Conservation (phyloP, 2,113 vertebrate species). For the Protobothrops flavoviridis region DNA sequence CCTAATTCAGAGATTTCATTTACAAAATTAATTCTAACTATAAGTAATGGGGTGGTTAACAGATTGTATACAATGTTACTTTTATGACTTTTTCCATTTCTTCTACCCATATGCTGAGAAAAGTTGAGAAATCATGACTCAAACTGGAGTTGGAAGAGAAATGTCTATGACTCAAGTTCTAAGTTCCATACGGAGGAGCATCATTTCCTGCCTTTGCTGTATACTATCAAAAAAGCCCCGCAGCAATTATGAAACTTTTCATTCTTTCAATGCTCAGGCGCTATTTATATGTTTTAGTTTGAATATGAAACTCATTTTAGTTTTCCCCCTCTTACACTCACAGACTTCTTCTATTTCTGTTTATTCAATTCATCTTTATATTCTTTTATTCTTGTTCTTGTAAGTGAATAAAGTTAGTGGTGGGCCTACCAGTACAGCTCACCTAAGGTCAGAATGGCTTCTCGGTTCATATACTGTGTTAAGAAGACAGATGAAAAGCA, state of each 20-base stretch:
- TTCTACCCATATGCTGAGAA: background rate
- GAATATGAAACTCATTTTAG: background rate
- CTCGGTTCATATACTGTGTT: background rate
- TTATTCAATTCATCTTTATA: background rate
- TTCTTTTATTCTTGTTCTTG: background rate
- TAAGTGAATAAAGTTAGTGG: background rate
- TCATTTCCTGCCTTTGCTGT: slow-evolving; percentile 15
- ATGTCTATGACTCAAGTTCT: slow-evolving; percentile 18
- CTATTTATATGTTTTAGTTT: background rate
- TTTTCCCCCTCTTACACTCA: background rate
- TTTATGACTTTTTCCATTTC: background rate
- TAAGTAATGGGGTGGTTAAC: background rate
- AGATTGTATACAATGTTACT: background rate
- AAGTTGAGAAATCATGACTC: slow-evolving; percentile 9
- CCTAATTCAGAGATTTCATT: background rate
- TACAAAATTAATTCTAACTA: slow-evolving; percentile 1
- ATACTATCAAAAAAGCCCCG: slow-evolving; percentile 14
- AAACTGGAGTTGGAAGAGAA: slow-evolving; percentile 5
- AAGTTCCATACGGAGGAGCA: background rate
- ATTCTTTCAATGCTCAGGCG: background rate
- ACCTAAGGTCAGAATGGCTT: background rate
- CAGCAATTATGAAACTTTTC: background rate
- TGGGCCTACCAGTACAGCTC: background rate
- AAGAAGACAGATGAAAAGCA: background rate
- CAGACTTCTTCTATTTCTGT: background rate